Base-by-base conservation (phyloP, 2,888 invertebrate genomes). In the Antheraea yamamai region DNA sequence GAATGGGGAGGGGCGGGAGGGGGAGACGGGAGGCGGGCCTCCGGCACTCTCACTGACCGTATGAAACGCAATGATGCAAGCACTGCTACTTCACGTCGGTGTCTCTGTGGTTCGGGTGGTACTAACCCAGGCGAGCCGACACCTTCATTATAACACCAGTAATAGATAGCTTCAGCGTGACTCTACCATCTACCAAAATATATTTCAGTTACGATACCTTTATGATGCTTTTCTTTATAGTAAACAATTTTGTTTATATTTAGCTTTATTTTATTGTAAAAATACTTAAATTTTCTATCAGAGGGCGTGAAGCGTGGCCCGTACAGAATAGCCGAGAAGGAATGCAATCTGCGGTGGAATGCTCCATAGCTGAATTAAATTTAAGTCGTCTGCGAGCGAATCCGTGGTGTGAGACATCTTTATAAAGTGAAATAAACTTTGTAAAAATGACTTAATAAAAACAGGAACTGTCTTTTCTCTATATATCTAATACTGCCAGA, bases 311-410 rank as follows among this genome's bases (percentile, higher is more conserved):
- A 84, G 83, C 78, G 79, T 74, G 58, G 30, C 77, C 78, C 78
- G 83, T 79, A 80, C 80, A 83, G 83, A 80, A 83, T 81, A 84
- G 82, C 83, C 83, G 86, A 80, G 79, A 84, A 87, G 93, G 93
- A 94, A 93, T 92, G 94, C 92, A 94, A 94, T 94, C 93, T 90
- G 90, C 86, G 85, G 88, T 78, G 92, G 92, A 92, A 94, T 94
- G 89, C 85, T 86, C 83, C 85, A 81, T 85, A 83, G 86, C 86
- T 85, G 89, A 90, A 92, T 92, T 91, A 92, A 90, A 92, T 92
- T 93, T 90, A 86, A 88, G 88, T 87, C 83, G 85, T 82, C 82
- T 66, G 30, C 47, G 66, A 26, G 51, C 66, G 30, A 20, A 20
- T 39, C 20, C 16, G 30, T 26, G 66, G 51, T 74, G 20, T 26